Conservation (phyloP, 1,140 invertebrate genomes). For the Diprion similis region DNA sequence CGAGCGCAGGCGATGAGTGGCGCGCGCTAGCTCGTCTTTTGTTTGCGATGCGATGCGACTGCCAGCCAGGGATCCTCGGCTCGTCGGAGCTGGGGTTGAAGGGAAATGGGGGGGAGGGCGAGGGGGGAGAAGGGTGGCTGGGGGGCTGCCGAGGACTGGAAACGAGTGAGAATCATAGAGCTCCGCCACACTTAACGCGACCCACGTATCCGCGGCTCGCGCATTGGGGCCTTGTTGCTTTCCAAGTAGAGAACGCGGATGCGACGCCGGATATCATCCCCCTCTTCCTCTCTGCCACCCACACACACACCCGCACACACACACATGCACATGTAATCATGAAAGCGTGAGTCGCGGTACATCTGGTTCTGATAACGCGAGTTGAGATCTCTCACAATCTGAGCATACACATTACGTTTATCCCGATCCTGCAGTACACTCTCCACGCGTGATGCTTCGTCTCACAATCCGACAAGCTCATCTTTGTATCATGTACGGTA, state of each 20-base stretch:
- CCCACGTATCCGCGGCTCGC: constrained; percentile 27
- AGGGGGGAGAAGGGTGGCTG: constrained; percentile 15
- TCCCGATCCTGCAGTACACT: too few species aligned
- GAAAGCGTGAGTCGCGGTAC: not conserved
- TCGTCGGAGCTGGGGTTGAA: constrained; percentile 17
- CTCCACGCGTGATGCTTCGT: too few species aligned
- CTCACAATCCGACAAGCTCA: too few species aligned
- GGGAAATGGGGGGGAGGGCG: constrained; percentile 31
- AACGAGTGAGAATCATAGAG: constrained; percentile 46
- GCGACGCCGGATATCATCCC: constrained; percentile 1
- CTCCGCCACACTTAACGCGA: constrained; percentile 51
- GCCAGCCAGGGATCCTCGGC: constrained; percentile 35
- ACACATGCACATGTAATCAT: not conserved
- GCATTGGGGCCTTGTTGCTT: constrained; percentile 24
- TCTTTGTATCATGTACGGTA: not conserved
- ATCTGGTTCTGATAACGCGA: too few species aligned
- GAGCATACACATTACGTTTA: too few species aligned
- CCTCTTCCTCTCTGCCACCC: not conserved
- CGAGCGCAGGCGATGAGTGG: constrained; percentile 58
- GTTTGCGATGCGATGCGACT: constrained; percentile 56
- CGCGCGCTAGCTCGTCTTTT: constrained; percentile 58
- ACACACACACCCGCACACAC: not conserved
- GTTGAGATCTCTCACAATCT: too few species aligned
- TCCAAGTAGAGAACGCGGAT: constrained; percentile 4
- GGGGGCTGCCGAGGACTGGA: constrained; percentile 28